These are phyloP conservation scores for Scomber scombrus DNA, from an alignment of 2,113 vertebrate genomes.

Conservation along the genomic window DNA sequence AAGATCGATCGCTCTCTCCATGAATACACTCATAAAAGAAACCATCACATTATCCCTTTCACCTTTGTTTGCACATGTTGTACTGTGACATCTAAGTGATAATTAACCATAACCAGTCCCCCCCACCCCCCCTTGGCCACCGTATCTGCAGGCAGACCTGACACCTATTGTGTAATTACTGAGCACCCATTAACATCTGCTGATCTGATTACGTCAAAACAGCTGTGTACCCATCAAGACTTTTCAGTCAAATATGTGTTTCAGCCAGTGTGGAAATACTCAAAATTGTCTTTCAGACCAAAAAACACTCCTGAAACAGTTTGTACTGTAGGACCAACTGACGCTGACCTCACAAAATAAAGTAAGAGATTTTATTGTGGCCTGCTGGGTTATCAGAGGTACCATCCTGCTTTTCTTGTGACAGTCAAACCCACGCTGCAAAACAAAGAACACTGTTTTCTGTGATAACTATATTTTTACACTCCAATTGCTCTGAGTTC, in stretches of 20 bases:
- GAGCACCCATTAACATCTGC: conserved; percentile 29
- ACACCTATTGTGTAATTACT: conserved; percentile 32
- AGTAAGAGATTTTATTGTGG: conserved; percentile 6
- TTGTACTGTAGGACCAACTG: not conserved
- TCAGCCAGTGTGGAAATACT: not conserved
- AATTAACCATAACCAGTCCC: conserved; percentile 26
- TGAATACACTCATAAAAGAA: not conserved
- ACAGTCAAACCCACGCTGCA: conserved; percentile 14
- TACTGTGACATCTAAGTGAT: conserved; percentile 35
- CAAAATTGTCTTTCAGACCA: not conserved
- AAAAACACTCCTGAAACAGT: not conserved
- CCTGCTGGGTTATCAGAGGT: conserved; percentile 6
- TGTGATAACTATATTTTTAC: conserved; percentile 38
- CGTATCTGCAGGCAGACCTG: conserved; percentile 8
- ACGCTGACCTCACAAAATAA: not conserved
- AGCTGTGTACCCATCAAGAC: not conserved
- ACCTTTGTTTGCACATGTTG: conserved; percentile 17
- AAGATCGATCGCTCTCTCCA: not conserved
- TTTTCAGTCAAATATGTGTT: not conserved
- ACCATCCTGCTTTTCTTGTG: conserved; percentile 14
- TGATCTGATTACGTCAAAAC: not conserved
- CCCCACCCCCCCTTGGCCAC: not conserved
- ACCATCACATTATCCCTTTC: conserved; percentile 4
- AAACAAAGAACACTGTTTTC: conserved; percentile 39
- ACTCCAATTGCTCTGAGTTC: conserved; percentile 28